These are phyloP conservation scores for Eriocheir sinensis DNA, from an alignment of 1,140 invertebrate species.

Conservation along the genomic window DNA sequence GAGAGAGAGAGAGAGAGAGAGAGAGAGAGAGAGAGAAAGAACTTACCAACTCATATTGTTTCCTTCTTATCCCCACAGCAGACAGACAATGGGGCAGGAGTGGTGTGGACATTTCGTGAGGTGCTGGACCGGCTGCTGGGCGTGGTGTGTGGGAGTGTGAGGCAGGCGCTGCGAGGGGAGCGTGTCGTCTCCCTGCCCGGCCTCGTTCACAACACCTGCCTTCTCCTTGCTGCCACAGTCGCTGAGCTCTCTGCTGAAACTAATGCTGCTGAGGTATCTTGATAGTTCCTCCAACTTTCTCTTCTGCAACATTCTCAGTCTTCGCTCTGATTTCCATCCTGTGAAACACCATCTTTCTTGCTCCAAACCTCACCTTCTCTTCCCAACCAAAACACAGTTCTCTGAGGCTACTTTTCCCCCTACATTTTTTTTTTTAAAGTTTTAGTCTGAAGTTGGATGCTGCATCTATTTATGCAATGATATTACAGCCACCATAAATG, in stretches of 20 bases:
- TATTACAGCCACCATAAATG: too few species aligned
- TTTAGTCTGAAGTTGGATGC: too few species aligned
- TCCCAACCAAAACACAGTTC: too few species aligned
- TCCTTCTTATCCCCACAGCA: slow-evolving; percentile 24
- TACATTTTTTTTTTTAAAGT: too few species aligned
- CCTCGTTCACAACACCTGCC: slow-evolving; percentile 92
- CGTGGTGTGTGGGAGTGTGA: slow-evolving; percentile 90
- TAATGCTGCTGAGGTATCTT: slow-evolving; percentile 78
- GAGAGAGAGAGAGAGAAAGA: neutral
- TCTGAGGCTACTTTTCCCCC: too few species aligned
- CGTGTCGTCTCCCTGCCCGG: slow-evolving; percentile 84
- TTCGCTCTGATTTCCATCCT: too few species aligned
- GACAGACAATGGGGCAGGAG: slow-evolving; percentile 78
- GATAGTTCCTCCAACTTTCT: neutral
- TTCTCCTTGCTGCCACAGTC: slow-evolving; percentile 91
- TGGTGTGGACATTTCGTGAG: slow-evolving; percentile 90
- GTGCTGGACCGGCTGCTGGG: slow-evolving; percentile 91
- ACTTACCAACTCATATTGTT: neutral
- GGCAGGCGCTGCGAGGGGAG: slow-evolving; percentile 86
- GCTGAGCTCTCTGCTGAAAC: slow-evolving; percentile 94
- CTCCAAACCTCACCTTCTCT: too few species aligned
- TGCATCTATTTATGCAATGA: too few species aligned
- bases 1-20: slow-evolving; percentile 28
- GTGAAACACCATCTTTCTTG: too few species aligned
- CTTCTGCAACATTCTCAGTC: neutral